Evolutionary conservation across 2,888 invertebrate species (phyloP).

Genomic region (Chorisops tibialis): DNA sequence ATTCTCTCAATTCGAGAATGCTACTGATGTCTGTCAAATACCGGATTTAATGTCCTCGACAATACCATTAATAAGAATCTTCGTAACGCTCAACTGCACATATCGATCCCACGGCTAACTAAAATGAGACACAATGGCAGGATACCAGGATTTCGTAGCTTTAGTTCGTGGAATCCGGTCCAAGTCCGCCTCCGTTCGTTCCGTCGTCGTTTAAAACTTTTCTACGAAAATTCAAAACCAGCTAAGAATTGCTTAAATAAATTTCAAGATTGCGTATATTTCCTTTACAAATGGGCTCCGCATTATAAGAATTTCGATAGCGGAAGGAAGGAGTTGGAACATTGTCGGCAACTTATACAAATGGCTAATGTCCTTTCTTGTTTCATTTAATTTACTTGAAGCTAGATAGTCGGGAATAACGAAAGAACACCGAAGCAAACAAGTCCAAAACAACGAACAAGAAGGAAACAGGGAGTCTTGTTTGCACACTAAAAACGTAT

Average conservation of each 20-base stretch:
- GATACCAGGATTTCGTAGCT: too few relatives aligned
- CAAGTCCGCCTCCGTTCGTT: too few relatives aligned
- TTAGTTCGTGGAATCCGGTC: too few relatives aligned
- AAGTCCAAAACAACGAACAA: not conserved
- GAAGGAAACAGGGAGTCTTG: not conserved
- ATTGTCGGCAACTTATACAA: not conserved
- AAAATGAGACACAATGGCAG: too few relatives aligned
- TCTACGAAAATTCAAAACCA: too few relatives aligned
- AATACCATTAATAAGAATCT: constrained; percentile 12
- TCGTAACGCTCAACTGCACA: constrained; percentile 21
- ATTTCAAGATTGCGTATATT: too few relatives aligned
- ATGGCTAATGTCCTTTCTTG: not conserved
- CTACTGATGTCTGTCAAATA: not conserved
- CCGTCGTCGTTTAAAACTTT: too few relatives aligned
- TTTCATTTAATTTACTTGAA: constrained; percentile 1
- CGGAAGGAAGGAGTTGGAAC: not conserved
- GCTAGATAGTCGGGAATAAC: not conserved
- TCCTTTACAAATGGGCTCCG: too few relatives aligned
- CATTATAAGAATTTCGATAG: too few relatives aligned
- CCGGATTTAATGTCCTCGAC: constrained; percentile 12
- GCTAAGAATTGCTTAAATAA: too few relatives aligned
- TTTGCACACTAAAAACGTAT: not conserved
- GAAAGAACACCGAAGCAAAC: not conserved
- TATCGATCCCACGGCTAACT: constrained; percentile 25
- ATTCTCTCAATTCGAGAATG: not conserved